Percentiles rank a stretch among this genome's conserved stretches.
Conservation (phyloP, 2,797 vertebrate species). For the Sebastiscus tertius region DNA sequence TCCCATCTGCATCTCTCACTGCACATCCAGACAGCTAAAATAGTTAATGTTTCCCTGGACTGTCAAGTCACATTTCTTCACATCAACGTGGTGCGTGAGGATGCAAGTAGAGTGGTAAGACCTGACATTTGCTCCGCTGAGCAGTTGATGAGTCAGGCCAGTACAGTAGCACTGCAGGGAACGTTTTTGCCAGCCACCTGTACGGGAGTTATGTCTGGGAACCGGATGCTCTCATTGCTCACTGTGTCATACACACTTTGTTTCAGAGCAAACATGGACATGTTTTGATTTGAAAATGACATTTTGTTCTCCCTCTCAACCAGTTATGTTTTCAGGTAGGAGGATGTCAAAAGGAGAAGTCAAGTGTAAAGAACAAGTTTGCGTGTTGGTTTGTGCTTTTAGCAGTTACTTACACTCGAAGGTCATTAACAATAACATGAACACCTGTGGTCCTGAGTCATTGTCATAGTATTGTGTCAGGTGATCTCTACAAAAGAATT, state of each 20-base stretch:
- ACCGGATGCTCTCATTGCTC: conserved; percentile 65
- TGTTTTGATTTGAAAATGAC: conserved; percentile 72
- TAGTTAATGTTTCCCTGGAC: conserved; percentile 79
- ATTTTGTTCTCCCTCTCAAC: conserved; percentile 50
- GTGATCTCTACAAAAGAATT: background rate
- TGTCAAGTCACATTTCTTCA: conserved; percentile 63
- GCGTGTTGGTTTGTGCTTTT: background rate
- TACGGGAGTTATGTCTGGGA: conserved; percentile 55
- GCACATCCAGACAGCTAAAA: conserved; percentile 63
- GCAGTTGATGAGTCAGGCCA: conserved; percentile 68
- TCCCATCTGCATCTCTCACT: conserved; percentile 43
- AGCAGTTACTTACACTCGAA: background rate
- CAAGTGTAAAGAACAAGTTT: conserved; percentile 31
- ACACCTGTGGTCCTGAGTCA: background rate
- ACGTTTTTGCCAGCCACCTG: conserved; percentile 64
- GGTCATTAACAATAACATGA: background rate
- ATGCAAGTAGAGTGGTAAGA: conserved; percentile 47
- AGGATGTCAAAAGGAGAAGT: conserved; percentile 58
- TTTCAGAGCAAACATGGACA: conserved; percentile 66
- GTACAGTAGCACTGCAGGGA: conserved; percentile 76
- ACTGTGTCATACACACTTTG: conserved; percentile 72
- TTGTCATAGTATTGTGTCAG: background rate
- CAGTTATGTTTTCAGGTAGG: conserved; percentile 52
- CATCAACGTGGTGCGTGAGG: conserved; percentile 24
- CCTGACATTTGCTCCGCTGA: conserved; percentile 55